Evolutionary conservation across 2,797 vertebrate genomes (phyloP).

Genomic region (Esox masquinongy): DNA sequence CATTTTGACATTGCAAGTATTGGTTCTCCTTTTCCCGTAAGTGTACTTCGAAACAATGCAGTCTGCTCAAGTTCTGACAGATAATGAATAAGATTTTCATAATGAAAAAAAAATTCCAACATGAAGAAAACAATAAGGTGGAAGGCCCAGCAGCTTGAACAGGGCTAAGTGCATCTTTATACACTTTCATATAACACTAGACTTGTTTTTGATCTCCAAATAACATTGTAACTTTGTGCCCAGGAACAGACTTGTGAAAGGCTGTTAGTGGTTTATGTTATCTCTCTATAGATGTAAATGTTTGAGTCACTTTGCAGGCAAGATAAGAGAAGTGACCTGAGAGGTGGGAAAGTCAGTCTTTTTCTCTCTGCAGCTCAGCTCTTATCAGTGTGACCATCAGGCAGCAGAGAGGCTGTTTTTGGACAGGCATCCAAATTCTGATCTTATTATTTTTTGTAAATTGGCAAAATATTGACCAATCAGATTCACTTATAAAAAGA

Average conservation of each 20-base stretch:
- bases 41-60: not conserved
- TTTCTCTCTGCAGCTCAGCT: not conserved
- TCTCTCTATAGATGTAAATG: not conserved
- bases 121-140: not conserved
- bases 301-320: not conserved
- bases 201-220: not conserved
- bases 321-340: constrained; percentile 8
- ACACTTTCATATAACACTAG: constrained; percentile 8
- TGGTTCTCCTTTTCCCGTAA: not conserved
- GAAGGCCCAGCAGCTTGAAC: not conserved
- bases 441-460: too few species aligned
- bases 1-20: not conserved
- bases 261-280: constrained; percentile 12
- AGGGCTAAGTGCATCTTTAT: not conserved
- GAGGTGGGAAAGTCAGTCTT: constrained; percentile 15
- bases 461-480: too few species aligned
- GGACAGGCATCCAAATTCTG: not conserved
- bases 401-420: constrained; percentile 3
- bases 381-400: constrained; percentile 18
- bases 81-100: too few species aligned
- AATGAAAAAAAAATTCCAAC: not conserved
- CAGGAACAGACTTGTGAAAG: constrained; percentile 18
- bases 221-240: constrained; percentile 6
- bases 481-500: too few species aligned
- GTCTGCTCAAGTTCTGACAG: too few species aligned